Percentiles rank a stretch among this genome's conserved stretches.
phyloP scores from a whole-genome alignment of 1,140 invertebrate genomes.

The Pseudobourletiella spinata region DNA sequence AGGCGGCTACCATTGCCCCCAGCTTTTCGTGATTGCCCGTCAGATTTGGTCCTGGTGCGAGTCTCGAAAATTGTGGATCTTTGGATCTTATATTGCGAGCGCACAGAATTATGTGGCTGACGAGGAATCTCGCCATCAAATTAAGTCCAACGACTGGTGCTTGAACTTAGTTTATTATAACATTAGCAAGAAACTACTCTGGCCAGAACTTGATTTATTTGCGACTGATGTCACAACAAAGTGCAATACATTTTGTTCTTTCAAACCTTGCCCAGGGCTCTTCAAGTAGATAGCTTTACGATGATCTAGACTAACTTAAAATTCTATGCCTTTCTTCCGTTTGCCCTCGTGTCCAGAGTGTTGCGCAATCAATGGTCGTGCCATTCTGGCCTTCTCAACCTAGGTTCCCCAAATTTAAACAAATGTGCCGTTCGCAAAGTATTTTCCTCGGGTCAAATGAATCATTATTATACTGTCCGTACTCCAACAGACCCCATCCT shows the following conservation, averaged over 20 bases:
- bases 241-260: not conserved
- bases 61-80: not conserved
- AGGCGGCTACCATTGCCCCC: not conserved
- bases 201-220: slow-evolving; percentile 5
- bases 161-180: not conserved
- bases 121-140: not conserved
- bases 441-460: not conserved
- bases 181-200: not conserved
- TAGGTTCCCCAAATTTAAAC: not conserved
- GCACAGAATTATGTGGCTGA: slow-evolving; percentile 7
- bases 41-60: slow-evolving; percentile 14
- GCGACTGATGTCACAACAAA: not conserved
- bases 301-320: not conserved
- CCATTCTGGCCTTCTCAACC: not conserved
- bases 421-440: not conserved
- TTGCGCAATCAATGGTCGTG: not conserved
- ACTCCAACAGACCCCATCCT: not conserved
- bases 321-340: slow-evolving; percentile 5
- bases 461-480: not conserved
- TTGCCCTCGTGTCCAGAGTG: not conserved
- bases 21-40: not conserved
- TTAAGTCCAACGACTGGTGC: slow-evolving; percentile 2
- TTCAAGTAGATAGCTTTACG: not conserved
- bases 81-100: slow-evolving; percentile 7
- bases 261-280: not conserved